phyloP scores from a whole-genome alignment of 2,113 vertebrate genomes.

The Lampris incognitus region DNA sequence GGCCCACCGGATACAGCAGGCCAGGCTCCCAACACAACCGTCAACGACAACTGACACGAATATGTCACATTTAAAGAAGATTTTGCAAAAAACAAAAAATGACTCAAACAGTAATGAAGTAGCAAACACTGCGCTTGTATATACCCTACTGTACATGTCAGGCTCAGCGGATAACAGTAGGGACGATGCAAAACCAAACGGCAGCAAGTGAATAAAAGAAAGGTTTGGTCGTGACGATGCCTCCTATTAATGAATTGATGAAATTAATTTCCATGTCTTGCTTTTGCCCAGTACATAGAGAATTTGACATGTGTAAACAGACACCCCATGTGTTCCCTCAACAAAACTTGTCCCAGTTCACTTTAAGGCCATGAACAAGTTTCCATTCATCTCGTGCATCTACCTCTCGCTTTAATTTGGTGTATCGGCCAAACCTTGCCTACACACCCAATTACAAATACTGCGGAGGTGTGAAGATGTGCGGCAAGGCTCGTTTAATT shows the following conservation, averaged over 20 bases:
- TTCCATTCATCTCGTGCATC: conserved; percentile 53
- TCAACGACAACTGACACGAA: too few species aligned
- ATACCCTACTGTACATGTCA: too few species aligned
- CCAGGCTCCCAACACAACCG: too few species aligned
- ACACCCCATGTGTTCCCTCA: conserved; percentile 42
- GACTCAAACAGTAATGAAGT: conserved; percentile 61
- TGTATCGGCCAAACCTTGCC: conserved; percentile 34
- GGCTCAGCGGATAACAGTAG: too few species aligned
- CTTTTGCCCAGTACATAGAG: conserved; percentile 36
- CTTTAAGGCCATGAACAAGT: conserved; percentile 44
- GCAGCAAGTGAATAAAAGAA: neutral
- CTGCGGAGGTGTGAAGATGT: conserved; percentile 40
- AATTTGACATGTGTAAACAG: conserved; percentile 71
- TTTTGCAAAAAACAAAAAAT: conserved; percentile 69
- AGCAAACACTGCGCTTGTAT: conserved; percentile 32
- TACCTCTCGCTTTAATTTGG: conserved; percentile 42
- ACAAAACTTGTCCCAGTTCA: conserved; percentile 53
- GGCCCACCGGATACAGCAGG: too few species aligned
- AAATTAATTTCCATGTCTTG: too few species aligned
- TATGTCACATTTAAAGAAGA: too few species aligned
- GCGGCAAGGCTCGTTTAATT: conserved; percentile 32
- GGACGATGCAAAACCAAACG: too few species aligned
- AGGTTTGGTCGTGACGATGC: too few species aligned
- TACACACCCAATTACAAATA: conserved; percentile 13
- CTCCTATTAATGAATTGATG: too few species aligned